These are phyloP conservation scores for Pandemis cinnamomeana DNA, from an alignment of 2,888 invertebrate species.

Conservation along the genomic window DNA sequence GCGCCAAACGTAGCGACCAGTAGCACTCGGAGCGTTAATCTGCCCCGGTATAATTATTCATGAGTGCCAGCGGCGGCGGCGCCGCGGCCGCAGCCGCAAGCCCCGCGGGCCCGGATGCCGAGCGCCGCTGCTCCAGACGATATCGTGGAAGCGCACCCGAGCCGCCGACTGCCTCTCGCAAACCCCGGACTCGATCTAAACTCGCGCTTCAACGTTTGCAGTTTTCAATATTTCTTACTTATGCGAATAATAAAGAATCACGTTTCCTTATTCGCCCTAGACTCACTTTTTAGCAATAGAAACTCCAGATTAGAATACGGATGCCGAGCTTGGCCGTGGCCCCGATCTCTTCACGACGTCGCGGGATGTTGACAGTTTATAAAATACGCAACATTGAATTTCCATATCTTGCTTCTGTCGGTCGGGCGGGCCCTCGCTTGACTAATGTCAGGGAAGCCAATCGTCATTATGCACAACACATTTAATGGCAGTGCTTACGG, in stretches of 20 bases:
- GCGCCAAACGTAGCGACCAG: no score
- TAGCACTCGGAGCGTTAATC: no score
- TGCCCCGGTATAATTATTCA: background rate
- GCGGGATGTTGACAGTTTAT: background rate
- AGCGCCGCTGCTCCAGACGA: no score
- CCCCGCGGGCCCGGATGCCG: no score
- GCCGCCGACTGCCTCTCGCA: no score
- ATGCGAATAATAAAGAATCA: background rate
- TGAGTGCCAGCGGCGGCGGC: no score
- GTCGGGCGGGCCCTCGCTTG: background rate
- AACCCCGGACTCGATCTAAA: no score
- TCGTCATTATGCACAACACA: background rate
- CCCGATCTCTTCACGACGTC: background rate
- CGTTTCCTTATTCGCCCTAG: no score
- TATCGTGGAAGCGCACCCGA: no score
- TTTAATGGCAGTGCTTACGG: background rate
- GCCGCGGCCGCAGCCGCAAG: no score
- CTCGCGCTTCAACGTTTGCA: no score
- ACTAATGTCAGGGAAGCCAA: background rate
- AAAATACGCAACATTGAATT: background rate
- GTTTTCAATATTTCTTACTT: no score
- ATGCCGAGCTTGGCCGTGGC: background rate
- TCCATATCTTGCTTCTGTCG: background rate
- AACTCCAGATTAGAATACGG: background rate
- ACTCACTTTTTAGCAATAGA: background rate